Base-by-base conservation (phyloP, 2,888 invertebrate species). In the Stenchaetothrips biformis region DNA sequence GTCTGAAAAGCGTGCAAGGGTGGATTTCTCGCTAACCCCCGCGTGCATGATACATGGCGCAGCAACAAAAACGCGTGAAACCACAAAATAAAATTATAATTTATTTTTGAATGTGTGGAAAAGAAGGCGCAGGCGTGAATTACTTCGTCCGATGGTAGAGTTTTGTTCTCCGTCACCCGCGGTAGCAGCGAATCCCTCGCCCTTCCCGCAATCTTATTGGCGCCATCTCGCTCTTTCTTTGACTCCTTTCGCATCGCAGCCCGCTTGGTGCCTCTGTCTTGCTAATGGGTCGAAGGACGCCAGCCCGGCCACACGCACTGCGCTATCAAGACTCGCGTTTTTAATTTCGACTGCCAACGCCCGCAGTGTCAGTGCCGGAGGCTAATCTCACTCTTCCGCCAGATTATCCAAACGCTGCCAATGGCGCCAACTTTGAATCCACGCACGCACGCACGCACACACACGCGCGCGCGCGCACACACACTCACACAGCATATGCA, bases 11-110 rank as follows among this genome's bases (percentile, higher is more conserved):
- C 67, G 25, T 74, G 67, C 67, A 21, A 21, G 67, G 67, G 67
- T 74, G 67, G 67, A 74, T 74, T 74, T 74, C 67, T 74, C 67
- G 67, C 67, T 74, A 74, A 74, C 67, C 25, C 67, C 37, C 37
- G 37, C 67, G 67, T 74, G 67, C 25, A 74, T 74, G 67, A 74
- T 74, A 74, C 67, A 74, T 74, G 67, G 67, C 67, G 67, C 21
- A 74, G 25, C 53, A 53, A 25, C 21, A 21, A 74, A 25, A 74
- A 74, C 21, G 25, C 37, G 37, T 37, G 4, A 25, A 74, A 25
- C 11, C 21, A 21, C 11, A 25, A 74, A 53, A 53, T 11, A 13
- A 53, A 53, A 53, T 11, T 53, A 13, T 9, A 37, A 37, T 37
- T 37, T 37, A 74, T 25, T 74, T 21, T 11, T 74, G 67, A 25